Conservation (phyloP, 35 echinoderm and acorn worm genomes). For the Lytechinus pictus region DNA sequence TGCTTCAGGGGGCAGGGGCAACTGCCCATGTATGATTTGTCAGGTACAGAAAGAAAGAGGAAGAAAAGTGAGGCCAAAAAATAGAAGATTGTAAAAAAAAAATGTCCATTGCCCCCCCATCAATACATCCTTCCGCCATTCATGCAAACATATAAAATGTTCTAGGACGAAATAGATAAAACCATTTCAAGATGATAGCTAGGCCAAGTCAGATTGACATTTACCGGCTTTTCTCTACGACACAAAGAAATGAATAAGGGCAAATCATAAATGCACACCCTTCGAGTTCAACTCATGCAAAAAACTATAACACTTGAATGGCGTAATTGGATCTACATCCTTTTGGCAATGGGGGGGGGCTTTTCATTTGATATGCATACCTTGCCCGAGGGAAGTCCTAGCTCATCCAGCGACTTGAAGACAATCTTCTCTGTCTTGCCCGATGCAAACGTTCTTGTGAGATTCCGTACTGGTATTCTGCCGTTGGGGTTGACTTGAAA, state of each 20-base stretch:
- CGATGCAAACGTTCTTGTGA: conserved; percentile 96
- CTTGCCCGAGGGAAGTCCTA: conserved; percentile 88
- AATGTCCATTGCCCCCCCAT: too few relatives aligned
- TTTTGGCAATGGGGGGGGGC: neutral
- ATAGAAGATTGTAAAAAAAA: neutral
- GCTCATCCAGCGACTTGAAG: conserved; percentile 92
- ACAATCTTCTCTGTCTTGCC: conserved; percentile 96
- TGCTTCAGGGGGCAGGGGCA: too few relatives aligned
- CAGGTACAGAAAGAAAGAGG: neutral
- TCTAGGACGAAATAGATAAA: neutral
- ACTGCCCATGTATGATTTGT: too few relatives aligned
- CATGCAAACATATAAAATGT: neutral
- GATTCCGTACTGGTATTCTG: conserved; percentile 89
- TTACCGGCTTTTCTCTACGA: neutral
- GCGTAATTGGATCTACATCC: neutral
- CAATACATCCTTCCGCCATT: neutral
- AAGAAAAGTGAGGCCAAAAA: neutral
- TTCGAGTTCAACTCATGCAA: neutral
- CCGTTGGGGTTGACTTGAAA: conserved; percentile 95
- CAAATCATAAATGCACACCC: neutral
- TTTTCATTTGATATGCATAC: conserved; percentile 53
- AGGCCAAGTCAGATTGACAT: neutral
- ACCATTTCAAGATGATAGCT: neutral
- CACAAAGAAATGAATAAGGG: neutral
- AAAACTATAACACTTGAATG: neutral